A percentile compares a stretch with the other conserved stretches of the same genome.
phyloP scores from a whole-genome alignment of 2,888 invertebrate genomes.

The Anagyrus pseudococci region DNA sequence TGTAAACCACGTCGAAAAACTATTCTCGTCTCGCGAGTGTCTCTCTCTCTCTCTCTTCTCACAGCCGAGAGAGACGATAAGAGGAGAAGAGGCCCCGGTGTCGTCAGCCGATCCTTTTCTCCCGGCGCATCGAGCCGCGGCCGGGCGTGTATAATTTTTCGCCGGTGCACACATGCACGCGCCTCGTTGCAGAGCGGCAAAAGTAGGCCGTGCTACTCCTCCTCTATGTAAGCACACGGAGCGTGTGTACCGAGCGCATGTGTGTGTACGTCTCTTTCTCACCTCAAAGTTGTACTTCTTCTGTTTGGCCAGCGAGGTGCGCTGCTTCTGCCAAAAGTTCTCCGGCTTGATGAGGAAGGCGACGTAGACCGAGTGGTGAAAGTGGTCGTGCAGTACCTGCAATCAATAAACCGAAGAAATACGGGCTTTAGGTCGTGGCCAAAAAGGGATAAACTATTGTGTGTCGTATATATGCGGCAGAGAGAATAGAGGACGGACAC shows the following conservation, averaged over 20 bases:
- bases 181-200: constrained; percentile 5
- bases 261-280: constrained; percentile 35
- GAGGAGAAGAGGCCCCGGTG: too few relatives aligned
- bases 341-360: constrained; percentile 98
- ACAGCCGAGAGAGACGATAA: too few relatives aligned
- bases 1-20: too few relatives aligned
- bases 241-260: not conserved
- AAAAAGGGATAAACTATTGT: not conserved
- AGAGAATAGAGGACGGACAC: too few relatives aligned
- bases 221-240: constrained; percentile 4
- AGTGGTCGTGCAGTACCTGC: constrained; percentile 90
- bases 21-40: too few relatives aligned
- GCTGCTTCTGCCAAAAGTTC: constrained; percentile 99
- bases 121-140: too few relatives aligned
- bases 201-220: constrained; percentile 35
- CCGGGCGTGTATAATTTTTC: not conserved
- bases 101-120: too few relatives aligned
- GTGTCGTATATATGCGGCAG: too few relatives aligned
- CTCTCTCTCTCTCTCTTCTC: too few relatives aligned
- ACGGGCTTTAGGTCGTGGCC: not conserved
- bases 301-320: constrained; percentile 94
- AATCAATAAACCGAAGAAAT: constrained; percentile 7
- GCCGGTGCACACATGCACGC: constrained; percentile 16
- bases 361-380: constrained; percentile 89
- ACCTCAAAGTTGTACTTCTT: constrained; percentile 99